A percentile compares a stretch with the other conserved stretches of the same genome.
phyloP scores from a whole-genome alignment of 2,888 invertebrate species.

The Brachypalpus laphriformis region DNA sequence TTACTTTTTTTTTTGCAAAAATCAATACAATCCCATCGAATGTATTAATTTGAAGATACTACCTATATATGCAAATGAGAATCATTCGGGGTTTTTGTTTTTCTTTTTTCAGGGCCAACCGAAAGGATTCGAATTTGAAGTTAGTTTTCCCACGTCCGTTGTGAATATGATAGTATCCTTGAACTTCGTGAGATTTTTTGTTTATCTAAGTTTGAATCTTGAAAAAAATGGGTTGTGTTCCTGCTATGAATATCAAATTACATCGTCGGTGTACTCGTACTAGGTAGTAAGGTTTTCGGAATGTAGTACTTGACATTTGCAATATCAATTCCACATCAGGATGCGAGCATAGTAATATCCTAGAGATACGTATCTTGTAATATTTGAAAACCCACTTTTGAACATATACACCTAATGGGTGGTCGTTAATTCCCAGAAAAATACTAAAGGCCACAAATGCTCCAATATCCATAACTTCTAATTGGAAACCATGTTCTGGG shows the following conservation, averaged over 20 bases:
- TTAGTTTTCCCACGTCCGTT: neutral
- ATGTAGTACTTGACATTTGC: conserved; percentile 7
- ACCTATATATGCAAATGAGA: conserved; percentile 15
- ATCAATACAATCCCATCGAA: conserved; percentile 4
- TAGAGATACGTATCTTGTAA: neutral
- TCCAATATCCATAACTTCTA: neutral
- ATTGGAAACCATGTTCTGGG: neutral
- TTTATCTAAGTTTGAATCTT: neutral
- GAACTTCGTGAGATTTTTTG: neutral
- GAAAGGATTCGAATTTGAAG: neutral
- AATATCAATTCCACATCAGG: neutral
- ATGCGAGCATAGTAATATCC: neutral
- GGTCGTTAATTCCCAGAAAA: neutral
- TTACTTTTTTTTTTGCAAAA: neutral
- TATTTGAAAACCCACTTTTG: too few relatives aligned
- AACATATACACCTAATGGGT: too few relatives aligned
- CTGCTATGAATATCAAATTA: neutral
- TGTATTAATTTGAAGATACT: conserved; percentile 2
- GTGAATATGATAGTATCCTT: neutral
- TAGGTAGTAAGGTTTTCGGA: neutral
- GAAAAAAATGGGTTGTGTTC: neutral
- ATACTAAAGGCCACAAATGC: neutral
- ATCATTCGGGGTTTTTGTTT: neutral
- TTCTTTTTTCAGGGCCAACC: neutral
- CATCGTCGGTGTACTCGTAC: too few relatives aligned